phyloP scores from a whole-genome alignment of 2,113 vertebrate species.

The Miniopterus natalensis region DNA sequence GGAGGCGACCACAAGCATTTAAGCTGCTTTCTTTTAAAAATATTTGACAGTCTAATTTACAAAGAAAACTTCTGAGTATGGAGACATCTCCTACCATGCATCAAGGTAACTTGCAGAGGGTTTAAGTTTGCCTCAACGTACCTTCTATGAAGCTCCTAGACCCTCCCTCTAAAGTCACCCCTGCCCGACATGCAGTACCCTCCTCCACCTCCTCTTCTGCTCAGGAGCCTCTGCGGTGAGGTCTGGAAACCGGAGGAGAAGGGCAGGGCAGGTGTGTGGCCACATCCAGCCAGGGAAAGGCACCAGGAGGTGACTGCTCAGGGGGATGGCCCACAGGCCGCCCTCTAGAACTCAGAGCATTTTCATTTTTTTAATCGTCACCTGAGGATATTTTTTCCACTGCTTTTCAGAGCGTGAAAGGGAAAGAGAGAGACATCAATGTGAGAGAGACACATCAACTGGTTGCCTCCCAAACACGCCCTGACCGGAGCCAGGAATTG shows the following conservation, averaged over 20 bases:
- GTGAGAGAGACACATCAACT: too few species aligned
- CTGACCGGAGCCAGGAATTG: too few species aligned
- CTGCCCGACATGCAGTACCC: accelerated
- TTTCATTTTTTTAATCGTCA: too few species aligned
- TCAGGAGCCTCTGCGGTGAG: neutral
- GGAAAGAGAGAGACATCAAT: too few species aligned
- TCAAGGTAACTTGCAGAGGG: neutral
- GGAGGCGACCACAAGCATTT: neutral
- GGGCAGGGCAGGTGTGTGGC: neutral
- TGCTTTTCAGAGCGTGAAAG: too few species aligned
- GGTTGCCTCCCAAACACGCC: too few species aligned
- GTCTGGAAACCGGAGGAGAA: neutral
- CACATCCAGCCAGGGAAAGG: neutral
- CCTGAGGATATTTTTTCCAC: too few species aligned
- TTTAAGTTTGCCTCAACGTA: too few species aligned
- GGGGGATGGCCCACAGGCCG: too few species aligned
- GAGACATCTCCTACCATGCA: neutral
- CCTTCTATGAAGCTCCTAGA: neutral
- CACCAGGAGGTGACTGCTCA: neutral
- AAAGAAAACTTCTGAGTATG: neutral
- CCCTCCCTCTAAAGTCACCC: neutral
- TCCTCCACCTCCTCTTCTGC: neutral
- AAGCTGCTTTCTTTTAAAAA: neutral
- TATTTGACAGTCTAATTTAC: neutral
- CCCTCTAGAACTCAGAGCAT: neutral